A percentile compares a stretch with the other conserved stretches of the same genome.
Conservation (phyloP, 2,113 vertebrate genomes). For the Ptychochromis oligacanthus region DNA sequence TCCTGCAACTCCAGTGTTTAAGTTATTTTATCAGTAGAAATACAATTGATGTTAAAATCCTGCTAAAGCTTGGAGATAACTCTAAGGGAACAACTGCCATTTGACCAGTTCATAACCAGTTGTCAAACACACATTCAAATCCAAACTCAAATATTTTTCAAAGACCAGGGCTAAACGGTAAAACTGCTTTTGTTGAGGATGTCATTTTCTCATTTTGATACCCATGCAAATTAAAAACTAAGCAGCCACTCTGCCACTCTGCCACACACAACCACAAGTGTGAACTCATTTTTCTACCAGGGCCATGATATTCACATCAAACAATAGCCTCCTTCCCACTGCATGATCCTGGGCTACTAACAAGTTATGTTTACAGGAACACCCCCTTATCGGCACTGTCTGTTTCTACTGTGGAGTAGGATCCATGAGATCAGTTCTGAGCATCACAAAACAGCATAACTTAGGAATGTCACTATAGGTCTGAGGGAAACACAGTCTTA, state of each 20-base stretch:
- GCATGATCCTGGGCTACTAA: not conserved
- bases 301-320: constrained; percentile 4
- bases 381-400: not conserved
- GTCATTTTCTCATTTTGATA: constrained; percentile 1
- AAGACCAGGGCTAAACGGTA: not conserved
- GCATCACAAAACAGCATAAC: not conserved
- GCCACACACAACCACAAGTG: not conserved
- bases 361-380: not conserved
- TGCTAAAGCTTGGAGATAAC: not conserved
- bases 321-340: not conserved
- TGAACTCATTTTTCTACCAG: not conserved
- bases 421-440: not conserved
- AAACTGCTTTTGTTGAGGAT: constrained; percentile 7
- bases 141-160: not conserved
- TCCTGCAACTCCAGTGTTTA: not conserved
- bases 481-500: not conserved
- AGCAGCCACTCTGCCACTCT: constrained; percentile 5
- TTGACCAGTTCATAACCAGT: not conserved
- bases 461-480: not conserved
- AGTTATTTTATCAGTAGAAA: not conserved
- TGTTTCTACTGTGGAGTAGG: not conserved
- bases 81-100: not conserved
- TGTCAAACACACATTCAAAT: not conserved
- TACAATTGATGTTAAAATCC: not conserved
- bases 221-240: constrained; percentile 12